phyloP scores from a whole-genome alignment of 2,113 vertebrate genomes.

The Gymnocephalus cernua region DNA sequence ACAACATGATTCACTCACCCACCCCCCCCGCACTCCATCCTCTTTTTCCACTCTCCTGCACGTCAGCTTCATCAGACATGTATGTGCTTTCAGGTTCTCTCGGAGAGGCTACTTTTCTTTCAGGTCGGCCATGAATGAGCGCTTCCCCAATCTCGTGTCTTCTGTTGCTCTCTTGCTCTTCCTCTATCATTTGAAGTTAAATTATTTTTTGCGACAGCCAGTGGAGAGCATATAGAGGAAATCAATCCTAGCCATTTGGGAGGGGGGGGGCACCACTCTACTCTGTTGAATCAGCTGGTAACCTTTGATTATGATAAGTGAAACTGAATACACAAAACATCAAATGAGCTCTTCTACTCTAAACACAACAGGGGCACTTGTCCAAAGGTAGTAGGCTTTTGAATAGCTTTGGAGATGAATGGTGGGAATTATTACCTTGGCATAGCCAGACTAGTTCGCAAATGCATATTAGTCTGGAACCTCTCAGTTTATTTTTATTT shows the following conservation, averaged over 20 bases:
- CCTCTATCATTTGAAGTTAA: not conserved
- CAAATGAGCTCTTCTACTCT: slow-evolving; percentile 19
- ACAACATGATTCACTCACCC: slow-evolving; percentile 58
- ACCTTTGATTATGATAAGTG: slow-evolving; percentile 61
- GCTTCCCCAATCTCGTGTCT: slow-evolving; percentile 11
- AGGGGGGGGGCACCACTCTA: not conserved
- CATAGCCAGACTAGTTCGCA: too few species aligned
- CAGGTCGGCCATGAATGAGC: slow-evolving; percentile 23
- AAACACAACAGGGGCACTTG: slow-evolving; percentile 29
- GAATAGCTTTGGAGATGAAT: slow-evolving; percentile 35
- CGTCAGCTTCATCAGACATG: slow-evolving; percentile 54
- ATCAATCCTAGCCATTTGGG: slow-evolving; percentile 48
- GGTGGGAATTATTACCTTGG: not conserved
- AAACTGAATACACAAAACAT: slow-evolving; percentile 46
- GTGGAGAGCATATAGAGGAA: slow-evolving; percentile 24
- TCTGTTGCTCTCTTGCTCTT: slow-evolving; percentile 15
- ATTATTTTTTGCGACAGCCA: slow-evolving; percentile 38
- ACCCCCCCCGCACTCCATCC: not conserved
- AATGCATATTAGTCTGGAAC: too few species aligned
- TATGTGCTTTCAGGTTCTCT: slow-evolving; percentile 50
- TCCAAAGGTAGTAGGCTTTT: slow-evolving; percentile 27
- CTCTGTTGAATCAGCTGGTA: slow-evolving; percentile 43
- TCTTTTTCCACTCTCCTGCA: slow-evolving; percentile 57
- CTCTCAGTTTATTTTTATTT: too few species aligned
- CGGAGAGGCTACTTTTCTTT: not conserved